These are phyloP conservation scores for Dascillus cervinus DNA, from an alignment of 2,888 invertebrate genomes.

Conservation along the genomic window DNA sequence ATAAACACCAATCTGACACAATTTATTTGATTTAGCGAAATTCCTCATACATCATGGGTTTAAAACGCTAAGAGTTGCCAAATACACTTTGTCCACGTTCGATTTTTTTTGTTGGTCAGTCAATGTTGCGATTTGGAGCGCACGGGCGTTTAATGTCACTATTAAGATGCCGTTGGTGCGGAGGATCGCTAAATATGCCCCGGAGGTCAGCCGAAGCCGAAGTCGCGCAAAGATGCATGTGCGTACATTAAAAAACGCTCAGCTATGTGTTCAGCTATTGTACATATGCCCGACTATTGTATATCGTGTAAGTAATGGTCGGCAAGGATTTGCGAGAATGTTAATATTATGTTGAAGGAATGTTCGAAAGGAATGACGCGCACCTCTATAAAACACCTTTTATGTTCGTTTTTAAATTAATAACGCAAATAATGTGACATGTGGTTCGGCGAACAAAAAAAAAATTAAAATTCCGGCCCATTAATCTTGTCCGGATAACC, in stretches of 20 bases:
- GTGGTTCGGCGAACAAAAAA: slow-evolving; percentile 18
- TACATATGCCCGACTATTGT: slow-evolving; percentile 28
- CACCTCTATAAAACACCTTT: no score
- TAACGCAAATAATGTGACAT: slow-evolving; percentile 24
- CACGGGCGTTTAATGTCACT: slow-evolving; percentile 26
- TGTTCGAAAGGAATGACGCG: slow-evolving; percentile 19
- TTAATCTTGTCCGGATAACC: slow-evolving; percentile 1
- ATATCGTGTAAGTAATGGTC: slow-evolving; percentile 26
- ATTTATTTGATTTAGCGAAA: slow-evolving; percentile 20
- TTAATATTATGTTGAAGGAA: slow-evolving; percentile 24
- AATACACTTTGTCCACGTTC: slow-evolving; percentile 1
- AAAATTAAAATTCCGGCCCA: background rate
- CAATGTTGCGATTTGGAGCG: slow-evolving; percentile 24
- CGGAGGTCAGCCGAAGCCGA: slow-evolving; percentile 24
- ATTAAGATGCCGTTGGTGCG: slow-evolving; percentile 28
- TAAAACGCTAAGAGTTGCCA: slow-evolving; percentile 14
- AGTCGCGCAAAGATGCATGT: slow-evolving; percentile 19
- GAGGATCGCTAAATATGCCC: slow-evolving; percentile 19
- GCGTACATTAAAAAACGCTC: slow-evolving; percentile 20
- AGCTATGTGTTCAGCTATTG: slow-evolving; percentile 24
- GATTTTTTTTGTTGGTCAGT: slow-evolving; percentile 19
- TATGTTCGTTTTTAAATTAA: slow-evolving; percentile 20
- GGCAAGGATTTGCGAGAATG: slow-evolving; percentile 23
- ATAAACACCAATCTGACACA: slow-evolving; percentile 18
- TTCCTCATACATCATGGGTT: slow-evolving; percentile 18